A percentile compares a stretch with the other conserved stretches of the same genome.
These are phyloP conservation scores for Sitophilus oryzae DNA, from an alignment of 1,140 invertebrate species.

Conservation along the genomic window DNA sequence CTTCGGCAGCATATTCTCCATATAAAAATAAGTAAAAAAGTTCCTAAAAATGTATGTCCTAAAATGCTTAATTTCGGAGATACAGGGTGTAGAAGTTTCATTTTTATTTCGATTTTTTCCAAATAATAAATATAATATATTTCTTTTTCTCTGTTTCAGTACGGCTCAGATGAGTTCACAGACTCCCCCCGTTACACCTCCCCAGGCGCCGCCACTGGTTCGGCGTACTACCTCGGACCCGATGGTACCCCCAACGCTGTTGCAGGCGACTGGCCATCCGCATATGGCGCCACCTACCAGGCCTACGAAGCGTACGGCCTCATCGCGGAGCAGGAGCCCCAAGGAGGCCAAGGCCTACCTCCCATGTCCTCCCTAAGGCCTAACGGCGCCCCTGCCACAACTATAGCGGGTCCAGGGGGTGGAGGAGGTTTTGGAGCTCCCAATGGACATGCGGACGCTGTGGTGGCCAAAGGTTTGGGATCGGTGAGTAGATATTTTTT, in stretches of 20 bases:
- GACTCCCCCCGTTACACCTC: constrained; percentile 82
- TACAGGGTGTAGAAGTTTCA: too few relatives aligned
- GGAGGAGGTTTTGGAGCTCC: constrained; percentile 45
- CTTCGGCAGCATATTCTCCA: too few relatives aligned
- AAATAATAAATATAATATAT: too few relatives aligned
- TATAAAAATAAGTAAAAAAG: too few relatives aligned
- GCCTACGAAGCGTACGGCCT: constrained; percentile 54
- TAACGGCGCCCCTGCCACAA: constrained; percentile 49
- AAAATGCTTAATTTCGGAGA: too few relatives aligned
- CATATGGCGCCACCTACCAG: constrained; percentile 49
- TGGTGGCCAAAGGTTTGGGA: constrained; percentile 74
- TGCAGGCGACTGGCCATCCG: constrained; percentile 37
- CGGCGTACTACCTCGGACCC: constrained; percentile 54
- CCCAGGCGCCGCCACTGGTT: constrained; percentile 59
- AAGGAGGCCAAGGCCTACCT: constrained; percentile 65
- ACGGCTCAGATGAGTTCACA: constrained; percentile 79
- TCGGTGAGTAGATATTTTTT: constrained; percentile 64
- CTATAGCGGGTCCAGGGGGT: constrained; percentile 47
- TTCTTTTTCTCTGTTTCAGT: constrained; percentile 54
- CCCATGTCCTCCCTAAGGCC: constrained; percentile 90
- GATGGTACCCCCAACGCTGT: constrained; percentile 33
- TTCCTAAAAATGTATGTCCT: too few relatives aligned
- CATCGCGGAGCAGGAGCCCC: constrained; percentile 51
- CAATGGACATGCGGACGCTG: constrained; percentile 59
- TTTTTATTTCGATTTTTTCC: too few relatives aligned